Evolutionary conservation across 2,888 invertebrate species (phyloP).

Genomic region (Netelia inedita): DNA sequence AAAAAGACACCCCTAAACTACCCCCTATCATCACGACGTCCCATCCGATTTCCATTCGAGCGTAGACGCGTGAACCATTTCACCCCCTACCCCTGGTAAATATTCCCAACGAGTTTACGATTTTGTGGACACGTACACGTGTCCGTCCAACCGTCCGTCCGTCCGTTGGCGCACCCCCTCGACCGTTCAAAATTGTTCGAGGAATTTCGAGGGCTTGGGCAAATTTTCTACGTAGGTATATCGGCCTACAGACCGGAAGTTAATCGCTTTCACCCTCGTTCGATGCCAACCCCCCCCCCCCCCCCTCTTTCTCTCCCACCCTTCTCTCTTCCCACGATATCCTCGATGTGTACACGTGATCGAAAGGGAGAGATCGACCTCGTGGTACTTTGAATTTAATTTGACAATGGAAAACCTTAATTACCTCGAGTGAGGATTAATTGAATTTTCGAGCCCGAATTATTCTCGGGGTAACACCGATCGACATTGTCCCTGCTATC

Average conservation of each 20-base stretch:
- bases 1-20: conserved; percentile 25
- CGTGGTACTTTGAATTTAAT: background rate
- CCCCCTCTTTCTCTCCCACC: background rate
- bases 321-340: conserved; percentile 1
- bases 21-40: no score
- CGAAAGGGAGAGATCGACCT: no score
- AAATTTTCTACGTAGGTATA: background rate
- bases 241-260: background rate
- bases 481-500: no score
- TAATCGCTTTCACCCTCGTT: conserved; percentile 33
- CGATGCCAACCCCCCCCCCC: background rate
- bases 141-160: background rate
- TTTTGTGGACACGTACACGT: conserved; percentile 2
- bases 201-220: background rate
- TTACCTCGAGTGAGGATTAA: background rate
- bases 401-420: background rate
- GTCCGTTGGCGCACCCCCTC: background rate
- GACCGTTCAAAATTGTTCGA: background rate
- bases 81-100: conserved; percentile 25
- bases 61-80: conserved; percentile 22
- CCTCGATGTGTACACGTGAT: no score
- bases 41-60: conserved; percentile 21
- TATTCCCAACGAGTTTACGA: conserved; percentile 42
- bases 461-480: no score
- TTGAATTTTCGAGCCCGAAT: background rate